A percentile compares a stretch with the other conserved stretches of the same genome.
These are phyloP conservation scores for Apotomis betuletana DNA, from an alignment of 2,888 invertebrate genomes.

Conservation along the genomic window DNA sequence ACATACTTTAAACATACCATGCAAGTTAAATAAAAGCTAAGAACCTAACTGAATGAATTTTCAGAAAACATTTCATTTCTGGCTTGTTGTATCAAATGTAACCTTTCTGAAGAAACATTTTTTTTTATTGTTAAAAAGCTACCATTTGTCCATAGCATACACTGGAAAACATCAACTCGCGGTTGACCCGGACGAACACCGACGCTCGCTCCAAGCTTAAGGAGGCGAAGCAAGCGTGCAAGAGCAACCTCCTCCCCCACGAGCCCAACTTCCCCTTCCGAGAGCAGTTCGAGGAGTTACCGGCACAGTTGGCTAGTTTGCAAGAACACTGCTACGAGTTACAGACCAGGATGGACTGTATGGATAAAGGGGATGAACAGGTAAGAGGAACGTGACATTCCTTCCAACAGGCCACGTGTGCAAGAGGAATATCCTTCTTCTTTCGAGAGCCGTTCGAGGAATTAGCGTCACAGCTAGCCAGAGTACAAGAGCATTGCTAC, in stretches of 20 bases:
- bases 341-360: conserved; percentile 86
- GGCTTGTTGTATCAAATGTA: too few species aligned
- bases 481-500: conserved; percentile 79
- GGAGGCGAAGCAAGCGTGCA: conserved; percentile 82
- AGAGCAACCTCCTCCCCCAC: conserved; percentile 79
- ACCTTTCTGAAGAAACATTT: too few species aligned
- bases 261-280: conserved; percentile 82
- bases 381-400: conserved; percentile 59
- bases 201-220: conserved; percentile 78
- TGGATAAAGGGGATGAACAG: conserved; percentile 83
- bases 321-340: conserved; percentile 80
- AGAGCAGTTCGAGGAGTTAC: conserved; percentile 79
- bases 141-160: conserved; percentile 55
- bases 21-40: too few species aligned
- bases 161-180: conserved; percentile 64
- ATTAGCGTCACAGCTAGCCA: conserved; percentile 79
- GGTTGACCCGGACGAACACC: conserved; percentile 58
- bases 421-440: too few species aligned
- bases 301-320: conserved; percentile 79
- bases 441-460: conserved; percentile 65
- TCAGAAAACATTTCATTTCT: too few species aligned
- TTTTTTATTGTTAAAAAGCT: neutral
- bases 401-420: too few species aligned
- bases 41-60: too few species aligned
- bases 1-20: too few species aligned